A percentile compares a stretch with the other conserved stretches of the same genome.
Conservation (phyloP, 2,113 vertebrate genomes). For the Salminus brasiliensis region DNA sequence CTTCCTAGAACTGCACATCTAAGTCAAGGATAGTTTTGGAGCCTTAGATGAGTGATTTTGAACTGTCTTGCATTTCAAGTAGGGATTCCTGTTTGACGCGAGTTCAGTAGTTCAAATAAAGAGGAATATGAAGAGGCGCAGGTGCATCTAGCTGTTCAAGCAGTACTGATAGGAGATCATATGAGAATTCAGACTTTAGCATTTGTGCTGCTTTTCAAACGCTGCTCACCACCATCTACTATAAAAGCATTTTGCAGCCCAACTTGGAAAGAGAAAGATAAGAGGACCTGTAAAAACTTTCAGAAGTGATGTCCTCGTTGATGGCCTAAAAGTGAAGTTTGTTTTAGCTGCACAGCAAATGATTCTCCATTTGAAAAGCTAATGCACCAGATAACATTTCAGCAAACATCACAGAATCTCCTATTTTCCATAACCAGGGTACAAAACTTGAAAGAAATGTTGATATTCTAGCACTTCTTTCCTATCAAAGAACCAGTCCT, state of each 20-base stretch:
- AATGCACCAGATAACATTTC: neutral
- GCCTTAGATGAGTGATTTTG: too few relatives aligned
- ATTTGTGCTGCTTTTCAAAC: neutral
- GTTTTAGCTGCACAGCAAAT: neutral
- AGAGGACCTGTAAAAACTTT: neutral
- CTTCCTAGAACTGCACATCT: too few relatives aligned
- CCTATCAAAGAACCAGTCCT: neutral
- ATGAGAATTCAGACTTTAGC: neutral
- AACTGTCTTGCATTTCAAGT: too few relatives aligned
- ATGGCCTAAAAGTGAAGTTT: neutral
- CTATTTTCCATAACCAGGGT: neutral
- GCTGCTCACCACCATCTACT: neutral
- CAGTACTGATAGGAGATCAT: neutral
- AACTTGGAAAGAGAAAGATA: neutral
- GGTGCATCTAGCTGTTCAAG: neutral
- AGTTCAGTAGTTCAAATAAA: neutral
- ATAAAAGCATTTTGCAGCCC: neutral
- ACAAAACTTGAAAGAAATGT: neutral
- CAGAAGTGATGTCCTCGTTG: neutral
- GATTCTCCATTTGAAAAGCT: conserved; percentile 8
- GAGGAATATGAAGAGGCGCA: neutral
- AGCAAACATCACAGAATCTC: neutral
- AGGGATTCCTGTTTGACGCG: neutral
- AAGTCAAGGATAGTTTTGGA: too few relatives aligned
- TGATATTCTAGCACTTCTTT: neutral